Evolutionary conservation across 2,113 vertebrate genomes (phyloP), one percentile per base, ranked within the genome.

Genomic region (Baryphthengus martii): DNA sequence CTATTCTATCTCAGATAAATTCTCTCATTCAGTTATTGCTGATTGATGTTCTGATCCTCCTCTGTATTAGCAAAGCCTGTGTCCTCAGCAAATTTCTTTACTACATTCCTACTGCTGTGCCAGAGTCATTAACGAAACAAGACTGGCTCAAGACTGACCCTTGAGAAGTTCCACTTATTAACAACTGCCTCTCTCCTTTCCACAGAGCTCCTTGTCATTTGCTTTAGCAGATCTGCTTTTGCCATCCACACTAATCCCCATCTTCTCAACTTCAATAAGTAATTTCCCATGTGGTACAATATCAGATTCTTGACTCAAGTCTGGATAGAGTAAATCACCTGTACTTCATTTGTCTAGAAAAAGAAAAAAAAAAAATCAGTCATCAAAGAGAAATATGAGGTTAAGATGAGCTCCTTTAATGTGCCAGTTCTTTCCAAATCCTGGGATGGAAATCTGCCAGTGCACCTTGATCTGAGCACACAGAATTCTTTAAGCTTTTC

Each of bases 361-460:
- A 53, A 72, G n/a, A n/a, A 80, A 58, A 25, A 80, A 61, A 63
- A 52, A 78, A 95, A 44, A 42, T 31, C 86, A 87, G 86, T 93
- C 89, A 88, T 95, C 95, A 95, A 94, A 96, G 84, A 95, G 87
- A 95, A 96, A 87, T 89, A 91, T 10, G 66, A 94, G 93, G 91
- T 91, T 96, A 96, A 25, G 17, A 84, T 89, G 84, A 96, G 62
- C 94, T 86, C 80, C 87, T 91, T 92, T 78, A 92, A 87, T 87
- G 84, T 95, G 92, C 95, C 88, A 92, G 89, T 78, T 83, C 93
- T 93, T 95, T 95, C 89, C 81, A 96, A 96, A 91, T 89, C 87
- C 87, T 68, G 53, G 80, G 87, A 79, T 92, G 91, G 91, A 95
- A 97, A 94, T 76, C 89, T 91, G 94, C 94, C 94, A 96, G 87